A percentile compares a stretch with the other conserved stretches of the same genome.
Evolutionary conservation across 2,797 vertebrate species (phyloP).

Genomic region (Atherinosoma microstoma): DNA sequence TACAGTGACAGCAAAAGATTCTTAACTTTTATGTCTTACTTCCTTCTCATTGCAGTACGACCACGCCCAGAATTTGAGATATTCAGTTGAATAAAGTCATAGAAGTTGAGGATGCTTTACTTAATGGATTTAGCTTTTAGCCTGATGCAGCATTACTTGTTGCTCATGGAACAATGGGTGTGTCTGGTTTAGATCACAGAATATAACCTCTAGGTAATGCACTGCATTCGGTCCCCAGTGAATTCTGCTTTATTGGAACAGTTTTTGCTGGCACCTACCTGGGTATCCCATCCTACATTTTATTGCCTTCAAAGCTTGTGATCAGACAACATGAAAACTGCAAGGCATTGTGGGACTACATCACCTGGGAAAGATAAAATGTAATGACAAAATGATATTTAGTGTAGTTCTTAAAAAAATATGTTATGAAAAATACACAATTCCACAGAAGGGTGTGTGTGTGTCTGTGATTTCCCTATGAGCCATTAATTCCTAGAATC

Average conservation of each 20-base stretch:
- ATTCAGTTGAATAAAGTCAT: constrained; percentile 6
- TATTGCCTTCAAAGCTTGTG: not conserved
- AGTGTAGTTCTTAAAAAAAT: too few relatives aligned
- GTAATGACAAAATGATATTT: not conserved
- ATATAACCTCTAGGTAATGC: not conserved
- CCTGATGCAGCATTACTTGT: not conserved
- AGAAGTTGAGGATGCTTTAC: not conserved
- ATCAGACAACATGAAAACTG: not conserved
- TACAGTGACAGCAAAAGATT: not conserved
- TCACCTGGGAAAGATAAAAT: not conserved
- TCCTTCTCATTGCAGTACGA: constrained; percentile 2
- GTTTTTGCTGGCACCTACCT: not conserved
- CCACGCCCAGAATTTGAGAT: constrained; percentile 5
- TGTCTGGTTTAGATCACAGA: not conserved
- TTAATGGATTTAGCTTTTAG: constrained; percentile 19
- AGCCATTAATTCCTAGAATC: constrained; percentile 3
- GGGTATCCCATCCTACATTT: not conserved
- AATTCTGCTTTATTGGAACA: not conserved
- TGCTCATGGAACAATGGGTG: not conserved
- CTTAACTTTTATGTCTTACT: not conserved
- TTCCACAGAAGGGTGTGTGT: not conserved
- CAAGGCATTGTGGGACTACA: not conserved
- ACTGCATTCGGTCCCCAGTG: too few relatives aligned
- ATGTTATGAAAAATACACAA: not conserved
- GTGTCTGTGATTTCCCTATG: not conserved